Evolutionary conservation across 2,797 vertebrate species (phyloP).

Genomic region (Heteromormyrus szaboi): DNA sequence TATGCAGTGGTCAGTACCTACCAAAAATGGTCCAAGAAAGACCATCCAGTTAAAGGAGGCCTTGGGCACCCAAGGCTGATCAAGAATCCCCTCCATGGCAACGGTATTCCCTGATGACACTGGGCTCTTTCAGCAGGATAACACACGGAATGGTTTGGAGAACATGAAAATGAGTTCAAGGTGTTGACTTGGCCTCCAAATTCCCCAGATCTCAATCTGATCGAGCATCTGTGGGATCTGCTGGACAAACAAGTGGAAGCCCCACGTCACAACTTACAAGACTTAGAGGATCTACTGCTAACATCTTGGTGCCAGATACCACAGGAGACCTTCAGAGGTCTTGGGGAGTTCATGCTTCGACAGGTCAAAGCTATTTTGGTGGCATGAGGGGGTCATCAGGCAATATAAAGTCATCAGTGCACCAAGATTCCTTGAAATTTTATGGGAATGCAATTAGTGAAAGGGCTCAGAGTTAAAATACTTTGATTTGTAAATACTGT

Average conservation of each 20-base stretch:
- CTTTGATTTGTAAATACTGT: not conserved
- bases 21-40: not conserved
- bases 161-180: not conserved
- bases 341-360: not conserved
- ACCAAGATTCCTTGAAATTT: not conserved
- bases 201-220: not conserved
- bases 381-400: not conserved
- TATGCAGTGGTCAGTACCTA: not conserved
- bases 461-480: not conserved
- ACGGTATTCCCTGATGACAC: not conserved
- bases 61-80: not conserved
- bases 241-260: not conserved
- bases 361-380: not conserved
- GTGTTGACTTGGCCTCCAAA: not conserved
- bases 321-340: not conserved
- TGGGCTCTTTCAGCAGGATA: not conserved
- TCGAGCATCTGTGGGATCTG: not conserved
- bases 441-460: not conserved
- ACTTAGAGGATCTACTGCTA: not conserved
- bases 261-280: not conserved
- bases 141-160: not conserved
- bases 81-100: not conserved
- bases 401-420: not conserved
- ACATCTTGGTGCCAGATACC: not conserved
- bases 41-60: not conserved